Base-by-base conservation (phyloP, 53 echinoderm and acorn worm species). In the Glandiceps talaboti region DNA sequence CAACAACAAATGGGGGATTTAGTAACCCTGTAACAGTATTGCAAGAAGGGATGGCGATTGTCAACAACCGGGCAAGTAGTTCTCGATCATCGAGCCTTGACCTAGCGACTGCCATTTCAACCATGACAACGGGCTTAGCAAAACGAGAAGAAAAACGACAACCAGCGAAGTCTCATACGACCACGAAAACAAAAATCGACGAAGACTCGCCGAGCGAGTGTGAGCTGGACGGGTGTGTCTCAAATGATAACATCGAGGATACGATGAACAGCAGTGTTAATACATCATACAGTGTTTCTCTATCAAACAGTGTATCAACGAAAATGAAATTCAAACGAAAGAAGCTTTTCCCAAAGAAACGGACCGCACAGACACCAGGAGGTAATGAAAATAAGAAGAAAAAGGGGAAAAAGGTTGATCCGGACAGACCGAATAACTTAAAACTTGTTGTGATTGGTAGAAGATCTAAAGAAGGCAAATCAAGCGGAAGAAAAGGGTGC, bases 1-100 rank as follows among this genome's bases (percentile, higher is more conserved):
- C 83, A 31, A 82, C 32, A 82, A 45, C 91, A 27, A 99, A 99
- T 73, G 97, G 97, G 32, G 97, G 93, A 73, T 86, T 90, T 20
- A 91, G 84, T 79, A 90, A 86, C 32, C 87, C 89, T 1, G 74
- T 93, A 73, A 88, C 89, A 25, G 86, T 99, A 79, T 76, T 99
- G 20, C 90, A 94, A 74, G 99, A 99, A 73, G 99, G 99, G 33
- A 94, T 99, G 91, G 91, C 93, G 27, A 91, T 99, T 64, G 87
- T 86, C 25, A 91, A 90, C 30, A 80, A 73, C 77, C 83, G 88
- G 32, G 64, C 64, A 20, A 90, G 84, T 80, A 73, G 73, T 31
- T 73, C 78, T 14, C 77, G 26, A 28, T 28, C 29, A 1, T 29
- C 25, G 6, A 30, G 27, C 29, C 30, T 33, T 73, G 83, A 1